These are phyloP conservation scores for Arrhamphus sclerolepis DNA, from an alignment of 2,797 vertebrate species.

Conservation along the genomic window DNA sequence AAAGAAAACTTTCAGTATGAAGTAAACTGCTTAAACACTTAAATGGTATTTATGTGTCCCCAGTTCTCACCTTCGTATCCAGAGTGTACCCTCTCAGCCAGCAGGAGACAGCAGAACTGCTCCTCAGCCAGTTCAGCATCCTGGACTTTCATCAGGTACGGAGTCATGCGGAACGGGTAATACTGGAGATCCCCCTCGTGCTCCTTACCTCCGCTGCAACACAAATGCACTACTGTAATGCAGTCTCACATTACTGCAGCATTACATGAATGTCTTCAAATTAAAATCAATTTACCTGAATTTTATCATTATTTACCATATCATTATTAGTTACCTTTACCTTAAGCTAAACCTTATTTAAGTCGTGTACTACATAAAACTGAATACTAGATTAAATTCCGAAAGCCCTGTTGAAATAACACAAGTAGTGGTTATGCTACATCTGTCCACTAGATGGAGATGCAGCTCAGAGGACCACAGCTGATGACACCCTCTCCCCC, in stretches of 20 bases:
- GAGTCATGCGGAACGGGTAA: conserved; percentile 95
- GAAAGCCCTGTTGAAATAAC: no score
- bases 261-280: not conserved
- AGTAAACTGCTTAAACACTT: not conserved
- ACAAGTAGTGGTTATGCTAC: not conserved
- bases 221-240: conserved; percentile 10
- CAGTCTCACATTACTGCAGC: not conserved
- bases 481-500: conserved; percentile 21
- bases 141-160: conserved; percentile 93
- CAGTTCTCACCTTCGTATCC: conserved; percentile 91
- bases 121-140: conserved; percentile 82
- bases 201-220: conserved; percentile 85
- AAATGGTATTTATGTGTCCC: no score
- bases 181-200: conserved; percentile 85
- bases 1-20: not conserved
- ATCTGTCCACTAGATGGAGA: conserved; percentile 37
- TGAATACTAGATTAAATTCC: no score
- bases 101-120: conserved; percentile 94
- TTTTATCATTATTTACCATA: no score
- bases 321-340: no score
- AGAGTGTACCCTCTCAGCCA: conserved; percentile 95
- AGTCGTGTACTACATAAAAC: no score
- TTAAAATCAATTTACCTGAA: not conserved
- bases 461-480: conserved; percentile 16
- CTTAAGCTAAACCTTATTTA: no score